phyloP scores from a whole-genome alignment of 2,113 vertebrate species.

The Planiliza haematocheilus region DNA sequence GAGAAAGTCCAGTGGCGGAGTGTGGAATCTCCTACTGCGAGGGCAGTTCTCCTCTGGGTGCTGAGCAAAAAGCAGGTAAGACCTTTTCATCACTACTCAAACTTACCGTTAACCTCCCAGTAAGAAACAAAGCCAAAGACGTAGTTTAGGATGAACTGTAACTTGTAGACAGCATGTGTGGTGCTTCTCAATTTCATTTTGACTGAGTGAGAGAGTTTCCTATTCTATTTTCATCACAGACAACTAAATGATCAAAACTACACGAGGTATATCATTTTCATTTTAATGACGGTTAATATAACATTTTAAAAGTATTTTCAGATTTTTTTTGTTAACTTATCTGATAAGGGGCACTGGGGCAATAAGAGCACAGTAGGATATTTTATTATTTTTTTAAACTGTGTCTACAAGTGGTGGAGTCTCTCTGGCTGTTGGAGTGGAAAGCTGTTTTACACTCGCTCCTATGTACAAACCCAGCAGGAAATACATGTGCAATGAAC shows the following conservation, averaged over 20 bases:
- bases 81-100: constrained; percentile 3
- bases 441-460: constrained; percentile 38
- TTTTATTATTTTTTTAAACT: constrained; percentile 8
- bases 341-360: not conserved
- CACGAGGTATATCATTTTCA: not conserved
- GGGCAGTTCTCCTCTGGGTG: constrained; percentile 41
- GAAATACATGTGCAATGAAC: constrained; percentile 71
- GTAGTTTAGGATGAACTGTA: not conserved
- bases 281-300: not conserved
- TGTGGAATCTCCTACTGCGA: constrained; percentile 59
- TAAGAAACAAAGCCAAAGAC: not conserved
- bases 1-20: constrained; percentile 67
- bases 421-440: constrained; percentile 22
- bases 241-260: not conserved
- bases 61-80: constrained; percentile 62
- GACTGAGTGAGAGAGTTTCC: constrained; percentile 21
- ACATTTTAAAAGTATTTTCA: not conserved
- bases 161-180: not conserved
- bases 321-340: not conserved
- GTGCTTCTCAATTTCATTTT: constrained; percentile 23
- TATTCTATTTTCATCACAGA: constrained; percentile 3
- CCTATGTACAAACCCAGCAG: constrained; percentile 60
- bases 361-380: not conserved
- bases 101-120: not conserved
- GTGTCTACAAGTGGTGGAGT: not conserved